phyloP scores from a whole-genome alignment of 2,797 vertebrate genomes.

The Gorsachius magnificus region DNA sequence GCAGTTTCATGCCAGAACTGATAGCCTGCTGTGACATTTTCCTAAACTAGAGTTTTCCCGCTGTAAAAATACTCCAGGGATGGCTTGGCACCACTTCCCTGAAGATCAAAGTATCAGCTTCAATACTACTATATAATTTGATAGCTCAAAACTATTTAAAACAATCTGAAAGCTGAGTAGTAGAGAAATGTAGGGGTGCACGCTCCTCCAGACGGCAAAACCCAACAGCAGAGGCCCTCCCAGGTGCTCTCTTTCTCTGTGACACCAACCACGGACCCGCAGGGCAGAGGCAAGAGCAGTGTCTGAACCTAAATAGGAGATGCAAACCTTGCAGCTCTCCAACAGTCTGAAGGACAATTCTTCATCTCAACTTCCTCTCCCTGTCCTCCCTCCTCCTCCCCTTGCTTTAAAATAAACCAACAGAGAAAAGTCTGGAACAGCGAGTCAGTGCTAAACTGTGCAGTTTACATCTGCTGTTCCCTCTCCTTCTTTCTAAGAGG shows the following conservation, averaged over 20 bases:
- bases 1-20: constrained; percentile 14
- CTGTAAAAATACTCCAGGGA: constrained; percentile 9
- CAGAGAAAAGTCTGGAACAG: background rate
- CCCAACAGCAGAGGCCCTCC: background rate
- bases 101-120: background rate
- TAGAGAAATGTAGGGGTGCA: background rate
- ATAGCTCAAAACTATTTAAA: background rate
- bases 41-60: background rate
- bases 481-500: background rate
- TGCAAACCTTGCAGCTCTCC: background rate
- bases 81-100: background rate
- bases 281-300: background rate
- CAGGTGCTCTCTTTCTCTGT: background rate
- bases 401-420: background rate
- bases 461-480: background rate
- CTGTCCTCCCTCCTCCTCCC: background rate
- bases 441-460: background rate
- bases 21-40: constrained; percentile 18
- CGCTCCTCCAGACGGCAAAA: background rate
- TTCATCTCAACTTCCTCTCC: background rate
- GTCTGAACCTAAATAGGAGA: background rate
- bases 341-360: background rate
- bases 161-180: background rate
- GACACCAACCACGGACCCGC: background rate
- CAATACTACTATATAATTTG: background rate